Evolutionary conservation across 2,888 invertebrate genomes (phyloP).

Genomic region (Leucoma salicis): DNA sequence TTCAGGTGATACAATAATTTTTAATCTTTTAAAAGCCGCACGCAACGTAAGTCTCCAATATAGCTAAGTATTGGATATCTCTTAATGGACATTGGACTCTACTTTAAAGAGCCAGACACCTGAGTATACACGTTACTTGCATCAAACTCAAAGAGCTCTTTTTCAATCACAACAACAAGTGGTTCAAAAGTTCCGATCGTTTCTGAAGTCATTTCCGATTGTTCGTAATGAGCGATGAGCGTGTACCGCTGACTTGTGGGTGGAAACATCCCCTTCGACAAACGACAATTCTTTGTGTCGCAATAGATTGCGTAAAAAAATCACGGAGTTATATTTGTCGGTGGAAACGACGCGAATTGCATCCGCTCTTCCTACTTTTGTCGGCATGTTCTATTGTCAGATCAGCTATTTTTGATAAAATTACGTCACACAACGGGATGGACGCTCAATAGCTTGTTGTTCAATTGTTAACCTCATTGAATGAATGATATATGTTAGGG

Average conservation of each 20-base stretch:
- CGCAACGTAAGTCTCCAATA: too few species aligned
- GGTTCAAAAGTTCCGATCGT: slow-evolving; percentile 66
- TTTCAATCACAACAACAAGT: slow-evolving; percentile 54
- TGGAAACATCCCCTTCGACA: slow-evolving; percentile 80
- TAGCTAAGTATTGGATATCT: too few species aligned
- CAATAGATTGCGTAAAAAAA: slow-evolving; percentile 69
- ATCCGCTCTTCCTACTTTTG: slow-evolving; percentile 82
- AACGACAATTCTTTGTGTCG: slow-evolving; percentile 55
- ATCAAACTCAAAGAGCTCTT: slow-evolving; percentile 40
- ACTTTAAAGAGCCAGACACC: slow-evolving; percentile 44
- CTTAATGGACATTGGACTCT: background rate
- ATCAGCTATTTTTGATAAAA: slow-evolving; percentile 80
- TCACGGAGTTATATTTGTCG: slow-evolving; percentile 61
- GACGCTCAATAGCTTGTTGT: slow-evolving; percentile 72
- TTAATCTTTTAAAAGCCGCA: too few species aligned
- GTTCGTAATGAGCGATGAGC: slow-evolving; percentile 75
- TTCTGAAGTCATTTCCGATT: slow-evolving; percentile 74
- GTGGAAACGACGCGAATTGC: slow-evolving; percentile 74
- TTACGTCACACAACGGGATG: slow-evolving; percentile 73
- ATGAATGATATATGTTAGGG: slow-evolving; percentile 65
- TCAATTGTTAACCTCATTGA: slow-evolving; percentile 77
- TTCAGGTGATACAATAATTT: too few species aligned
- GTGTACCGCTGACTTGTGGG: slow-evolving; percentile 70
- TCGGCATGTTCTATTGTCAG: slow-evolving; percentile 66
- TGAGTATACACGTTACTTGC: slow-evolving; percentile 55